These are phyloP conservation scores for Hipparchia sbordonii DNA, from an alignment of 2,888 invertebrate species.

Conservation along the genomic window DNA sequence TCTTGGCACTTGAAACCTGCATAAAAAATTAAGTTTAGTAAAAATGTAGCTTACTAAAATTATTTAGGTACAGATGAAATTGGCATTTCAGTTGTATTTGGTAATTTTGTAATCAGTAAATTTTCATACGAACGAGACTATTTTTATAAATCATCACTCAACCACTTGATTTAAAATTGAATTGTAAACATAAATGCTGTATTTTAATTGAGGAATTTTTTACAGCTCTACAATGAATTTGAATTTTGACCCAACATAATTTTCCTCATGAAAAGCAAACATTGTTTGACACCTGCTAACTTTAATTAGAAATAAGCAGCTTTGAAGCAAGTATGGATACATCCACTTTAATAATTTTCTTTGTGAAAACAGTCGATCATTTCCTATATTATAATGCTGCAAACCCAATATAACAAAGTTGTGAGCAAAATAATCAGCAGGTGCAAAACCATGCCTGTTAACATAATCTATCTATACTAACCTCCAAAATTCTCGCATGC, in stretches of 20 bases:
- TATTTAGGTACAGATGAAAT: neutral
- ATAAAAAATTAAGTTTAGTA: constrained; percentile 35
- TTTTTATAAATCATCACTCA: constrained; percentile 55
- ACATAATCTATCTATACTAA: neutral
- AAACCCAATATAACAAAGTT: too few species aligned
- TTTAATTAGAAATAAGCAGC: too few species aligned
- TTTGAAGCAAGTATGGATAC: too few species aligned
- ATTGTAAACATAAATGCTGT: neutral
- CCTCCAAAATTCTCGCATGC: constrained; percentile 13
- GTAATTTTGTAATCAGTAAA: constrained; percentile 63
- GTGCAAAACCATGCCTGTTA: neutral
- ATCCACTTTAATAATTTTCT: too few species aligned
- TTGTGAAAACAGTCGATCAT: too few species aligned
- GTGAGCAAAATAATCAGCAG: neutral
- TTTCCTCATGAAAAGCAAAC: too few species aligned
- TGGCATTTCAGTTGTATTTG: constrained; percentile 40
- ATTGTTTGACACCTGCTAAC: too few species aligned
- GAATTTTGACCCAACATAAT: too few species aligned
- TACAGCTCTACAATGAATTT: too few species aligned
- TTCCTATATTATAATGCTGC: too few species aligned
- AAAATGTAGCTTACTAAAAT: neutral
- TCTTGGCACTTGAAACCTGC: neutral
- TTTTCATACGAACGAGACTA: constrained; percentile 75
- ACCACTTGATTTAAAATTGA: constrained; percentile 26
- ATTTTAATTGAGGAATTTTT: too few species aligned